These are phyloP conservation scores for Athalia cordata DNA, from an alignment of 2,888 invertebrate species.

Conservation along the genomic window DNA sequence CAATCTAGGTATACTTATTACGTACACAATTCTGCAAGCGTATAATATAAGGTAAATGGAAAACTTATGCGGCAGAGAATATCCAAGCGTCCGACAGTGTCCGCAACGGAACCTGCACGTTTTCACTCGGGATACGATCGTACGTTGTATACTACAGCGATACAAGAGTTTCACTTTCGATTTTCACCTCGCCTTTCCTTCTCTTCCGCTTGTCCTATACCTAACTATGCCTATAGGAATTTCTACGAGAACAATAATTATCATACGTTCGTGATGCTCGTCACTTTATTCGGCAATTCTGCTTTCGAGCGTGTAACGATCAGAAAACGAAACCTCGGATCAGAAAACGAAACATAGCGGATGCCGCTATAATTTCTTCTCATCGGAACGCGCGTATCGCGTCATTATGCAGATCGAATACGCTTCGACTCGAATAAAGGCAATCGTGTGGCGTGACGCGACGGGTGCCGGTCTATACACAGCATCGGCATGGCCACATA, in stretches of 20 bases:
- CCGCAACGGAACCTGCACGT: conserved; percentile 60
- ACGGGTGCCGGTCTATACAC: not conserved
- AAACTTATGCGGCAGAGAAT: too few species aligned
- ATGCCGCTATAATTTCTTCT: not conserved
- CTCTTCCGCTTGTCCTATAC: not conserved
- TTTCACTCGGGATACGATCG: conserved; percentile 56
- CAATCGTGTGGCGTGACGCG: not conserved
- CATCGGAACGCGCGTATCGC: not conserved
- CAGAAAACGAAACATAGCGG: too few species aligned
- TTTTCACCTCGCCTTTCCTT: not conserved
- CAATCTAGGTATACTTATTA: too few species aligned
- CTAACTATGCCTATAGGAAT: too few species aligned
- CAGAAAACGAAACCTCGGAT: not conserved
- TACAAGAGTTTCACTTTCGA: conserved; percentile 35
- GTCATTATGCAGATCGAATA: not conserved
- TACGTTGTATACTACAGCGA: not conserved
- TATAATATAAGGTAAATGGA: too few species aligned
- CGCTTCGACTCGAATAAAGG: not conserved
- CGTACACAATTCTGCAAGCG: too few species aligned
- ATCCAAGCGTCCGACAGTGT: too few species aligned
- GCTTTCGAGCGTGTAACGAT: conserved; percentile 2
- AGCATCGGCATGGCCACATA: not conserved
- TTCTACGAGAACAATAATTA: too few species aligned
- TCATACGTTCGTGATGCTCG: too few species aligned
- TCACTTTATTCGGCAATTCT: too few species aligned